Percentiles rank a stretch among this genome's conserved stretches.
phyloP scores from a whole-genome alignment of 2,888 invertebrate species.

The Drosophila lutescens region DNA sequence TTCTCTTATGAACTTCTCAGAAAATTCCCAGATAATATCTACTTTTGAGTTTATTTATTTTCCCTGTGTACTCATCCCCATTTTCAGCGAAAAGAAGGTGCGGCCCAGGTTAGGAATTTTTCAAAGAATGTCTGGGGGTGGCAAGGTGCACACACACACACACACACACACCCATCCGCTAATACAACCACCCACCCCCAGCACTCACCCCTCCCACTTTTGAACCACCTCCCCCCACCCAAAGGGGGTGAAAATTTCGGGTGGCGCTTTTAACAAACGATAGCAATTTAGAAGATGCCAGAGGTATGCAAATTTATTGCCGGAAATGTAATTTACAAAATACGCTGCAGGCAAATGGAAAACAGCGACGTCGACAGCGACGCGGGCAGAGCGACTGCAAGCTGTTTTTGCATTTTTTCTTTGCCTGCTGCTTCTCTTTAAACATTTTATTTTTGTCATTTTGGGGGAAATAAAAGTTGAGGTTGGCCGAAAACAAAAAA shows the following conservation, averaged over 20 bases:
- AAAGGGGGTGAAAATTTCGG: conserved; percentile 42
- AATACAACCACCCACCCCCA: conserved; percentile 6
- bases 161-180: conserved; percentile 11
- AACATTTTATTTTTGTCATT: conserved; percentile 23
- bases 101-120: conserved; percentile 43
- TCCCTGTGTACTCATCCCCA: conserved; percentile 22
- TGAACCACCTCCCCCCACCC: conserved; percentile 1
- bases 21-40: no score
- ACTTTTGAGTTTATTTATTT: neutral
- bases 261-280: conserved; percentile 78
- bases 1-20: no score
- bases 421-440: conserved; percentile 3
- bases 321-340: conserved; percentile 85
- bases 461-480: conserved; percentile 42
- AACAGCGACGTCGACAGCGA: conserved; percentile 31
- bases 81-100: conserved; percentile 43
- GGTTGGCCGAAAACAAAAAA: conserved; percentile 44
- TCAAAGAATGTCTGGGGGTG: conserved; percentile 32
- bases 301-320: conserved; percentile 84
- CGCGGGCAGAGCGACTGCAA: conserved; percentile 39
- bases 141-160: conserved; percentile 49
- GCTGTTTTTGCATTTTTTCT: conserved; percentile 39
- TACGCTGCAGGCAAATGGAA: conserved; percentile 80
- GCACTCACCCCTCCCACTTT: conserved; percentile 4
- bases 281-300: conserved; percentile 83